Evolutionary conservation across 2,888 invertebrate genomes (phyloP), one percentile per base, ranked within the genome.

Genomic region (Plebejus argus): DNA sequence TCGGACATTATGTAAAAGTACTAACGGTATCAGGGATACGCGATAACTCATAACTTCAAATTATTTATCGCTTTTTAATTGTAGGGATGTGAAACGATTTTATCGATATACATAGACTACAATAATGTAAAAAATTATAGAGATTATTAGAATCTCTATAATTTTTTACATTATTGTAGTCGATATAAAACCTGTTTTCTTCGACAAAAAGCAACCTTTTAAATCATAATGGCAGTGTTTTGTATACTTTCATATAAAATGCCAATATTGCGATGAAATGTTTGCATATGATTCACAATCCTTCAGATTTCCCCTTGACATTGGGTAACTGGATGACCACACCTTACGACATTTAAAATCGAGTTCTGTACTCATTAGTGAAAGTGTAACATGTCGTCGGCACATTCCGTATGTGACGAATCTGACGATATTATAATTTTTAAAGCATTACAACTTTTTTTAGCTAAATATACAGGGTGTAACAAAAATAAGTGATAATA

Each of bases 1-100:
- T 86, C 79, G 84, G 82, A 82, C 83, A 89, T 89, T 88, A 88
- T 85, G 84, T 84, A 86, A 86, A 88, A 86, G 86, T 87, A 89
- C 87, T 91, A 92, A 91, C 91, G 89, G 91, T 87, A 88, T 86
- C 82, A 79, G 76, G 76, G 72, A 77, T 78, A 74, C 83, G 81
- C 79, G 79, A 82, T 81, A 83, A 81, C 83, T 74, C 86, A 85
- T 85, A 85, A 88, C 82, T 87, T 85, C 88, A 85, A 85, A 82
- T 83, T 85, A 88, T 88, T 88, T 88, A 89, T 88, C 79, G 81
- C 49, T 74, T 74, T 74, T 23, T 53, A 53, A 74, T 53, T 74
- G 28, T 74, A 74, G 74, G 15, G 74, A 5, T 74, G 74, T 74
- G 49, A 53, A 28, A 23, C 6, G 28, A 18, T 53, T 15, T 5